Evolutionary conservation across 2,113 vertebrate species (phyloP).

Genomic region (Grammomys dolichurus): DNA sequence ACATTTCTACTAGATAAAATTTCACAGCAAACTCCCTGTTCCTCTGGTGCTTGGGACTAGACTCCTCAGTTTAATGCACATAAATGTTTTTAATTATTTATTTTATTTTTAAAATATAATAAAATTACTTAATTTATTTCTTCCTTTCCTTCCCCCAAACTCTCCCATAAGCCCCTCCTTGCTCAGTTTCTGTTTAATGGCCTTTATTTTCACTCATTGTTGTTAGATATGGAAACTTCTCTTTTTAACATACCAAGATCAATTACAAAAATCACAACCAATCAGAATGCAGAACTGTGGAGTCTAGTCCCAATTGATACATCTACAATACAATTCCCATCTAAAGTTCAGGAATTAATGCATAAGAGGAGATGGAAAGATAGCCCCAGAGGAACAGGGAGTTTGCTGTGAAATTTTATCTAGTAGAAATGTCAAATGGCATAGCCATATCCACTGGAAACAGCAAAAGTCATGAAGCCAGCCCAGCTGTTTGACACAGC

Average conservation of each 20-base stretch:
- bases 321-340: background rate
- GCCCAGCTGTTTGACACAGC: no score
- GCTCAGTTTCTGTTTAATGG: background rate
- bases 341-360: background rate
- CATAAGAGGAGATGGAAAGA: background rate
- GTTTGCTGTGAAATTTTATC: background rate
- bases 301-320: background rate
- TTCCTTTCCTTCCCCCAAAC: no score
- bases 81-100: conserved; percentile 3
- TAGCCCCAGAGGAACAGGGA: background rate
- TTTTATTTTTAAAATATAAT: background rate
- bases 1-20: no score
- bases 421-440: background rate
- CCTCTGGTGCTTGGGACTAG: no score
- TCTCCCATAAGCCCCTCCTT: background rate
- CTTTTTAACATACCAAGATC: background rate
- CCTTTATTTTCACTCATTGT: background rate
- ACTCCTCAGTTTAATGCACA: background rate
- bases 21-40: no score
- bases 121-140: background rate
- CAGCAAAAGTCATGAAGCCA: no score
- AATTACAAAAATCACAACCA: background rate
- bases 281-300: background rate
- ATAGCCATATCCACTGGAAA: no score
- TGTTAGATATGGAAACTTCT: background rate